Evolutionary conservation across 2,113 vertebrate genomes (phyloP).

Genomic region (Lagenorhynchus albirostris): DNA sequence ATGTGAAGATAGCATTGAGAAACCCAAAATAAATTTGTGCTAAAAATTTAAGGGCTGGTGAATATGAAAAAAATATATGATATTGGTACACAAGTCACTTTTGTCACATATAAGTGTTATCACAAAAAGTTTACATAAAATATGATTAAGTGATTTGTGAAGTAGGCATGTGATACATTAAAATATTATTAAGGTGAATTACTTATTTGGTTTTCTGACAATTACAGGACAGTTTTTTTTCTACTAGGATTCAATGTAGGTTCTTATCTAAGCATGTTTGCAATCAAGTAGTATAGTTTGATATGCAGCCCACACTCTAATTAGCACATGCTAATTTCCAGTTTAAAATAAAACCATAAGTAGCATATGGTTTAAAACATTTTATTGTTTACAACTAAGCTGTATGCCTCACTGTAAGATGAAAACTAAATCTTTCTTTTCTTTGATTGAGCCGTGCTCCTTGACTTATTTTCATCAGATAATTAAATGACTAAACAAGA

Average conservation of each 20-base stretch:
- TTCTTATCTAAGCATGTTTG: conserved; percentile 64
- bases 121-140: conserved; percentile 40
- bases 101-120: conserved; percentile 67
- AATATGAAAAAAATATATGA: conserved; percentile 51
- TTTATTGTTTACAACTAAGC: conserved; percentile 76
- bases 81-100: conserved; percentile 62
- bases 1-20: not conserved
- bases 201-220: conserved; percentile 70
- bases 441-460: conserved; percentile 69
- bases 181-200: conserved; percentile 74
- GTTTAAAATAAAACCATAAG: conserved; percentile 73
- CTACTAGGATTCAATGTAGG: conserved; percentile 46
- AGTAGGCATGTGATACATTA: conserved; percentile 62
- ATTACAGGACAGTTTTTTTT: conserved; percentile 61
- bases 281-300: conserved; percentile 71
- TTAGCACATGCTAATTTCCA: conserved; percentile 80
- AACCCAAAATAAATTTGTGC: not conserved
- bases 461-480: conserved; percentile 70
- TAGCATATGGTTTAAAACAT: conserved; percentile 73
- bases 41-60: conserved; percentile 32
- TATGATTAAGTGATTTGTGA: conserved; percentile 74
- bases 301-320: conserved; percentile 70
- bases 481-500: conserved; percentile 81
- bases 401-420: conserved; percentile 66
- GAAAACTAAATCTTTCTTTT: conserved; percentile 75